Evolutionary conservation across 2,888 invertebrate species (phyloP), one percentile per base, ranked within the genome.

Genomic region (Temnothorax ravouxi): DNA sequence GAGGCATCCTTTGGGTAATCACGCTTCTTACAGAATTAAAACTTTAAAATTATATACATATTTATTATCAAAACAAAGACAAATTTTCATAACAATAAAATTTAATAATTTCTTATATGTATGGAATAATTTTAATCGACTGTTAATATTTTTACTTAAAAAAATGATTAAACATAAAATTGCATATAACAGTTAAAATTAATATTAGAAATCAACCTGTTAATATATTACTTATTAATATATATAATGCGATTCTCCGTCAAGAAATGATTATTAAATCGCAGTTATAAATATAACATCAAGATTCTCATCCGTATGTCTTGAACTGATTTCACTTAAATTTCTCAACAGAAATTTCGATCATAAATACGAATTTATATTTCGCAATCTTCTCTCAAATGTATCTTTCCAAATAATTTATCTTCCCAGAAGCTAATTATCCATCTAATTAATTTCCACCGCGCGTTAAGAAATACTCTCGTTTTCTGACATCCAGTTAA

Each of bases 401-500:
- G 11, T 66, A 41, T 62, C 25, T 59, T 62, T 34, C 44, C 15
- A 75, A 75, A 75, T 47, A 75, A 75, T 62, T 75, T 18, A 38
- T 47, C 29, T 15, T 47, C 25, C 34, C 47, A 62, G 47, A 34
- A 61, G 61, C 75, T 47, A 62, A 62, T 72, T 75, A 62, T 47
- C 34, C n/a, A n/a, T 15, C 47, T 50, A 25, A 76, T 64, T 76
- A 76, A 64, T 64, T 64, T 21, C 25, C 21, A 54, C 41, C n/a
- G 15, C 21, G 47, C 18, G 18, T 21, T 25, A 11, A 52, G 52
- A n/a, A 76, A 52, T 34, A 52, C 52, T 25, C 52, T n/a, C 15
- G 21, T 56, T 79, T 44, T 34, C 47, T 34, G 34, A 34, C 61
- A 56, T 82, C 81, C 52, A 88, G 85, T 88, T 86, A 86, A 88